Conservation (phyloP, 2,888 invertebrate genomes). For the Drosophila percnosoma region DNA sequence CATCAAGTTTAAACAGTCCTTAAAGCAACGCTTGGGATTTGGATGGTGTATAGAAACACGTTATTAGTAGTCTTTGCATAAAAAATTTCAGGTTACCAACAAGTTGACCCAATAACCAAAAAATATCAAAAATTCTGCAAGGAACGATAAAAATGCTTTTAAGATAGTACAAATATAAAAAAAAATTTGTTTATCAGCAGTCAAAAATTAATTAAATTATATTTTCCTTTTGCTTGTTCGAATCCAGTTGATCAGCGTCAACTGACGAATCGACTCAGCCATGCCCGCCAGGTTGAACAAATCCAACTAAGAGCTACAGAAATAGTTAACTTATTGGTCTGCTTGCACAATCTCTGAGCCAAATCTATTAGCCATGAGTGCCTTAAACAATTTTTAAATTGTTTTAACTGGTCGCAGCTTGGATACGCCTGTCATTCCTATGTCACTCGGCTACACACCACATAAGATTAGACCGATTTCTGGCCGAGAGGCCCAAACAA, state of each 20-base stretch:
- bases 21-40: conserved; percentile 33
- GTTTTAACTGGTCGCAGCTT: conserved; percentile 41
- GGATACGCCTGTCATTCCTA: conserved; percentile 40
- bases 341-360: background rate
- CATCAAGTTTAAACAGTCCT: conserved; percentile 29
- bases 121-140: background rate
- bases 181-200: background rate
- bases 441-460: conserved; percentile 33
- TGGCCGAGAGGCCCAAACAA: conserved; percentile 7
- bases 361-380: conserved; percentile 29
- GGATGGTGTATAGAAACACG: background rate
- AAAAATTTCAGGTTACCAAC: background rate
- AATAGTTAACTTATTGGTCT: background rate
- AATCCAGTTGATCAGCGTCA: background rate
- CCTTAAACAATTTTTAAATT: conserved; percentile 37
- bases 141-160: background rate
- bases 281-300: background rate
- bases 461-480: conserved; percentile 40
- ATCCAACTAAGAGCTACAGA: background rate
- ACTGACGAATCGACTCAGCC: background rate
- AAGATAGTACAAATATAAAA: no score
- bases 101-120: background rate
- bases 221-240: background rate
- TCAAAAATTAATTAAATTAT: background rate
- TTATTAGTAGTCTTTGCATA: background rate